Base-by-base conservation (phyloP, 2,888 invertebrate species). In the Sarcophaga rosellei region DNA sequence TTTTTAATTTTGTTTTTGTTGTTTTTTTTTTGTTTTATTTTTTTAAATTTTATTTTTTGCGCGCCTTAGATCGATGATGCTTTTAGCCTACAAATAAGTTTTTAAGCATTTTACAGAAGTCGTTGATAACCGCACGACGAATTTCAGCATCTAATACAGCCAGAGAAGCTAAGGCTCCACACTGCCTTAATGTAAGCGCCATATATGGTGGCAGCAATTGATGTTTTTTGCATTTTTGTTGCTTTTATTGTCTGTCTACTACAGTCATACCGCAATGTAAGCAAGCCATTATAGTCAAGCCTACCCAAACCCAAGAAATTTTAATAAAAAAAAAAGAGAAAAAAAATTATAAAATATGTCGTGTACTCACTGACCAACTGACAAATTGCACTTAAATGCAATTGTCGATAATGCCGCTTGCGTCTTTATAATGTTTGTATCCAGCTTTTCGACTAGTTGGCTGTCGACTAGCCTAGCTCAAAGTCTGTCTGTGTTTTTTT, bases 301-400 rank as follows among this genome's bases (percentile, higher is more conserved):
- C 82, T 77, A 77, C 72, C 77, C 53, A 47, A 23, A 82, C 20
- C 45, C 65, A 75, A 84, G 79, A 21, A 70, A 84, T 75, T 70
- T 75, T 65, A 70, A 75, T 61, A 69, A 78, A 82, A 77, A 76
- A 69, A 57, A 68, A 73, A 5, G 59, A 0, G 8, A 2, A 35
- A 35, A 35, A 35, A 35, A 35, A 35, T 61, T 11, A 45, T 25
- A 59, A 84, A 78, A 87, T 79, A 81, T 84, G 81, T 82, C 82
- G 77, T 87, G 87, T 85, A 87, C 87, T 85, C 84, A 86, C 81
- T 86, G 87, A 85, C 88, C 87, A 87, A 88, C 88, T 88, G 88
- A 88, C 88, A 88, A 88, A 88, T 88, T 88, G 87, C 86, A 84
- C 74, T 87, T 88, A 88, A 88, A 88, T 87, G 85, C 85, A 83